Evolutionary conservation across 1,140 invertebrate species (phyloP).

Genomic region (Homalodisca vitripennis): DNA sequence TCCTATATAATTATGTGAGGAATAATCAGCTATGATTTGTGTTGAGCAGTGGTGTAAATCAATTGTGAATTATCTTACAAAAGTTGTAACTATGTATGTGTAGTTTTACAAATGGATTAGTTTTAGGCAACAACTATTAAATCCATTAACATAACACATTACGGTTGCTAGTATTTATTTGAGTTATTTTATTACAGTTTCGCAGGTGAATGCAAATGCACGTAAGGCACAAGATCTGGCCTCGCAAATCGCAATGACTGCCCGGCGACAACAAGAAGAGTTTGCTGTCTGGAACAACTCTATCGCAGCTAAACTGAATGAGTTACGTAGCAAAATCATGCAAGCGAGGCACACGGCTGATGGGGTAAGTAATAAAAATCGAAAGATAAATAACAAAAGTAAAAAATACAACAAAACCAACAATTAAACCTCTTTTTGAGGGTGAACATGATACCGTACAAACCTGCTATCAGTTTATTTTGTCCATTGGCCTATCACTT

Average conservation of each 20-base stretch:
- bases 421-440: no score
- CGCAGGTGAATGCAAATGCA: constrained; percentile 39
- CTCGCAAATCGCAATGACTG: constrained; percentile 30
- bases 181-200: constrained; percentile 33
- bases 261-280: constrained; percentile 54
- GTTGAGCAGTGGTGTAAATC: no score
- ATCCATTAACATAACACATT: background rate
- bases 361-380: constrained; percentile 68
- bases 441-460: no score
- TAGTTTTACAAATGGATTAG: background rate
- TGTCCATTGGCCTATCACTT: no score
- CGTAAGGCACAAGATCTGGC: constrained; percentile 40
- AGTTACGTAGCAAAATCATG: constrained; percentile 69
- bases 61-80: background rate
- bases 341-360: constrained; percentile 78
- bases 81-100: constrained; percentile 16
- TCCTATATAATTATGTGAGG: no score
- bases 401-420: background rate
- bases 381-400: background rate
- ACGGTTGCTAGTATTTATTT: background rate
- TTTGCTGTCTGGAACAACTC: constrained; percentile 61
- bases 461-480: no score
- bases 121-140: constrained; percentile 12
- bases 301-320: constrained; percentile 60
- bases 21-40: no score